Evolutionary conservation across 2,888 invertebrate species (phyloP).

Genomic region (Campoletis raptor): DNA sequence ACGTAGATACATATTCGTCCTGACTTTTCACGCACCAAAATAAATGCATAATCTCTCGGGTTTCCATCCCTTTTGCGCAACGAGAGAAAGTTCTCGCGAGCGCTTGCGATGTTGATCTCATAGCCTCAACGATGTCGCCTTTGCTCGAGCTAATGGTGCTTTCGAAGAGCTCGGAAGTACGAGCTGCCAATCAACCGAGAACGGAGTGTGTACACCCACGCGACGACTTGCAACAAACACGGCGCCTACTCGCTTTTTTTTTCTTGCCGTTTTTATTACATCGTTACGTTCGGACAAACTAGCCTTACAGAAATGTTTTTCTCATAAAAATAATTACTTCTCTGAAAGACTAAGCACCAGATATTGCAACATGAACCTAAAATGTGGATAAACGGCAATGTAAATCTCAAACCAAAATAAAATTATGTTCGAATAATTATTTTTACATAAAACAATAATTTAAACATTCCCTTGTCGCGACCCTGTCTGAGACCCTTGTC

Average conservation of each 20-base stretch:
- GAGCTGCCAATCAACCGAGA: constrained; percentile 77
- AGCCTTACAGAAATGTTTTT: background rate
- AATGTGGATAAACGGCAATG: background rate
- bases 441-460: too few relatives aligned
- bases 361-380: background rate
- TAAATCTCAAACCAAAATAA: background rate
- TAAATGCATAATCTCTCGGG: constrained; percentile 58
- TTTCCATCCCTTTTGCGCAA: constrained; percentile 57
- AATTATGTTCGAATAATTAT: too few relatives aligned
- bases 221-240: constrained; percentile 72
- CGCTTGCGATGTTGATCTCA: constrained; percentile 38
- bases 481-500: too few relatives aligned
- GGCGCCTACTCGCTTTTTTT: constrained; percentile 65
- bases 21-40: constrained; percentile 70
- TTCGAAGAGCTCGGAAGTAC: constrained; percentile 66
- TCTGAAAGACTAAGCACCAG: background rate
- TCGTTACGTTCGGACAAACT: constrained; percentile 18
- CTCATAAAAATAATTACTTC: background rate
- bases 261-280: constrained; percentile 4
- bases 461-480: too few relatives aligned
- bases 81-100: constrained; percentile 62
- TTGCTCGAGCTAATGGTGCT: constrained; percentile 33
- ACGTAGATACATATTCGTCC: constrained; percentile 70
- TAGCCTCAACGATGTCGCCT: constrained; percentile 46
- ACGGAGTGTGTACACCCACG: constrained; percentile 44